Evolutionary conservation across 2,888 invertebrate genomes (phyloP), one percentile per base, ranked within the genome.

Genomic region (Amphipoea oculea): DNA sequence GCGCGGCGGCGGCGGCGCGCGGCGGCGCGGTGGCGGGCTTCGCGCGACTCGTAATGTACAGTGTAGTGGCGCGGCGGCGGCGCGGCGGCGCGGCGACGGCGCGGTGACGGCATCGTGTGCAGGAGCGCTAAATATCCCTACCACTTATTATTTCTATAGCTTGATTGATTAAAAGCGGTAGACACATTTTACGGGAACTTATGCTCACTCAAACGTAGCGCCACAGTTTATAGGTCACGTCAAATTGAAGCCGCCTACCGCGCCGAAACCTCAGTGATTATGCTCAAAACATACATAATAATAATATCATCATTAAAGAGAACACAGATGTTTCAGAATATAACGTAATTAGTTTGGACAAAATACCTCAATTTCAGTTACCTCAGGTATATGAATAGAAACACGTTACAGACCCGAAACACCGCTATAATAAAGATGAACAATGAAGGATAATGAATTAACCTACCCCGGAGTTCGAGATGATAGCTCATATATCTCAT

Each of bases 261-360:
- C 70, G 4, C 48, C n/a, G 23, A 67, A 78, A 67, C n/a, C 51
- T 11, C 29, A 69, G 14, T 57, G 40, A 76, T 29, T 71, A 69
- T n/a, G 2, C 11, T 29, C 17, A 23, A 29, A 85, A 73, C 62
- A 63, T 63, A 71, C 79, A 80, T 73, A 45, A 80, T 73, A 36
- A 80, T 73, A 85, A 63, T 45, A 79, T 51, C 42, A 72, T 14
- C 23, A 60, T 69, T 73, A 60, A 60, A 45, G 40, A 51, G 69
- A 79, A 42, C 66, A 72, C 69, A 79, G 62, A 54, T 40, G 80
- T 79, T 68, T n/a, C 60, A 81, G 57, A 60, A 68, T 14, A 67
- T 74, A 29, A 36, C 4, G 36, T 71, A 51, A 85, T 85, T 73
- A 62, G 63, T 82, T 73, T 65, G n/a, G 9, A 45, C 42, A 36